Base-by-base conservation (phyloP, 2,888 invertebrate species). In the Sussaba pulchella region DNA sequence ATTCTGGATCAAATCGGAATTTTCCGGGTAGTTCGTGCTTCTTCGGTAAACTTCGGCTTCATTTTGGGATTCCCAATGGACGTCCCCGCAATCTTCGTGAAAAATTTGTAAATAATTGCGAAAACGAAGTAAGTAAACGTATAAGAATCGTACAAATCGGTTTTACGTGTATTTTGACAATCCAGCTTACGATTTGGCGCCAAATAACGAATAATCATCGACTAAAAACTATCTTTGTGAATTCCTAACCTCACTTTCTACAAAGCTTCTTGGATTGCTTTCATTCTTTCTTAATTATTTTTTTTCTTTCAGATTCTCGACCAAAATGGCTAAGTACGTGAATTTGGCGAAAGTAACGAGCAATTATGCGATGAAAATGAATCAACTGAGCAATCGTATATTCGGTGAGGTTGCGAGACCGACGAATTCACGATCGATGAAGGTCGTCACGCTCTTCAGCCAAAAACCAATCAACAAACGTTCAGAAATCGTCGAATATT, bases 351-450 rank as follows among this genome's bases (percentile, higher is more conserved):
- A 95, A 85, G 93, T 94, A 39, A 93, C 95, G 0, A 96, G 97
- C 0, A 95, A 95, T 87, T 99, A 98, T 91, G 97, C 97, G 0
- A 94, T 94, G 1, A 94, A 97, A 57, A 98, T 99, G 98, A 95
- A 96, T 85, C 94, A 96, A 54, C 93, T 99, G 14, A 97, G 98
- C 26, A 96, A 97, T 87, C 94, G 96, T 85, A 98, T 98, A 87
- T 98, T 98, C 91, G 97, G 97, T 0, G 98, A 98, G 93, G 96
- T 98, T 0, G 95, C 95, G 0, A 94, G 96, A 72, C 95, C 95
- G 0, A 98, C 97, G 0, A 95, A 95, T 88, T 82, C 92, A 0
- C 96, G 95, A 88, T 97, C 97, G 0, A 95, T 97, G 96, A 97
- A 95, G 92, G 95, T 97, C 8, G 96, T 98, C 0, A 94, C 95